phyloP scores from a whole-genome alignment of 2,113 vertebrate species.

The Macquaria australasica region DNA sequence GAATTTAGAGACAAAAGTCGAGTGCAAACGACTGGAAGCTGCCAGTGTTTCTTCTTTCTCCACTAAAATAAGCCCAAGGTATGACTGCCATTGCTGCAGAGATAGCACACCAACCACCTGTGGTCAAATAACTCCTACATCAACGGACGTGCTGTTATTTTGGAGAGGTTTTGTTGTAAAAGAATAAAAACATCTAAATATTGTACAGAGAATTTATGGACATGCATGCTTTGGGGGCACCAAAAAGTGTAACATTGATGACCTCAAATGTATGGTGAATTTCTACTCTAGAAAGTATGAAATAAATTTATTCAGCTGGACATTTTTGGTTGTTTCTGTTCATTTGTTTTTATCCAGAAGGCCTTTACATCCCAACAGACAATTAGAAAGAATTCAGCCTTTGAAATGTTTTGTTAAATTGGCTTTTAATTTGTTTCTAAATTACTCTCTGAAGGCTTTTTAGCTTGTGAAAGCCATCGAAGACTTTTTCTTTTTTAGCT shows the following conservation, averaged over 20 bases:
- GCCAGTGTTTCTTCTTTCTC: slow-evolving; percentile 86
- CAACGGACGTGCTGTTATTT: slow-evolving; percentile 61
- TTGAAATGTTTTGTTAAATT: not conserved
- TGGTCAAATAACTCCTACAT: slow-evolving; percentile 30
- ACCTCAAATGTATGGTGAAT: slow-evolving; percentile 78
- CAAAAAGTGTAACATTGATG: slow-evolving; percentile 64
- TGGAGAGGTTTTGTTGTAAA: slow-evolving; percentile 57
- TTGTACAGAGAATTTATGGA: slow-evolving; percentile 61
- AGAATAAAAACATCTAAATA: slow-evolving; percentile 28
- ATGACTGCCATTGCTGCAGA: slow-evolving; percentile 59
- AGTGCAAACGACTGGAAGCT: slow-evolving; percentile 82
- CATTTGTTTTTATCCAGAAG: not conserved
- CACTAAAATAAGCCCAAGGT: slow-evolving; percentile 76
- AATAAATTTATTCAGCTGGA: slow-evolving; percentile 78
- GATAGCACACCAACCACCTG: slow-evolving; percentile 47
- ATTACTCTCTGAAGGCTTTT: not conserved
- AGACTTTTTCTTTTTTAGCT: not conserved
- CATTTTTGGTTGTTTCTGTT: slow-evolving; percentile 53
- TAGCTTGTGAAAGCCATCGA: not conserved
- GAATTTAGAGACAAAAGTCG: slow-evolving; percentile 85
- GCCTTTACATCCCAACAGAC: not conserved
- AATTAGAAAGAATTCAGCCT: not conserved
- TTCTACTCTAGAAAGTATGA: slow-evolving; percentile 70
- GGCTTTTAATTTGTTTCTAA: not conserved
- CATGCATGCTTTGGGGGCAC: slow-evolving; percentile 69